Conservation (phyloP, 2,888 invertebrate species). For the Apamea anceps region DNA sequence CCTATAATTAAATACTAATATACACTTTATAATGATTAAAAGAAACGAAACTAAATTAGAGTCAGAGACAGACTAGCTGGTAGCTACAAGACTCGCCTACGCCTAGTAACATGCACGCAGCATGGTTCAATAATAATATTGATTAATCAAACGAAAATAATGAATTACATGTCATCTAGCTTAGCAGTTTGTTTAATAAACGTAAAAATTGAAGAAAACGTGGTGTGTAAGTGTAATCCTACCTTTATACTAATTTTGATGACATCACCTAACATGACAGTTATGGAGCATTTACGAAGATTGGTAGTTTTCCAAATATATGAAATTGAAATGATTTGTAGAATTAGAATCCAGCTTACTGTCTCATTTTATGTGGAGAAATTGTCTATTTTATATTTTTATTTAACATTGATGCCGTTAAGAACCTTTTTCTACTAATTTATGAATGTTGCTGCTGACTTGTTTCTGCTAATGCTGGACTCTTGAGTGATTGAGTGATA, state of each 20-base stretch:
- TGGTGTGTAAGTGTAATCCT: constrained; percentile 8
- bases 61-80: too few species aligned
- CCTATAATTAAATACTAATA: neutral
- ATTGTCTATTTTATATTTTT: neutral
- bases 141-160: neutral
- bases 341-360: rapidly evolving
- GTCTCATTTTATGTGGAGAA: rapidly evolving
- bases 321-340: neutral
- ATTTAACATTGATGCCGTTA: too few species aligned
- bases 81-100: neutral
- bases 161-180: neutral
- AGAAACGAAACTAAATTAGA: constrained; percentile 8
- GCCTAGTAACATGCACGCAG: neutral
- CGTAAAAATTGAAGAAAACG: neutral
- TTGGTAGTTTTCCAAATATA: neutral
- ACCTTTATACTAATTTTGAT: constrained; percentile 25
- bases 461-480: neutral
- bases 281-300: constrained; percentile 23
- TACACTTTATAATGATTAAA: too few species aligned
- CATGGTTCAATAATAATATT: neutral
- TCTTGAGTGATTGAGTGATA: neutral
- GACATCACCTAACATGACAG: constrained; percentile 32
- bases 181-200: neutral
- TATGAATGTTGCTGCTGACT: neutral
- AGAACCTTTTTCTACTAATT: neutral